A percentile compares a stretch with the other conserved stretches of the same genome.
These are phyloP conservation scores for Elaphurus davidianus DNA, from an alignment of 2,113 vertebrate genomes.

Conservation along the genomic window DNA sequence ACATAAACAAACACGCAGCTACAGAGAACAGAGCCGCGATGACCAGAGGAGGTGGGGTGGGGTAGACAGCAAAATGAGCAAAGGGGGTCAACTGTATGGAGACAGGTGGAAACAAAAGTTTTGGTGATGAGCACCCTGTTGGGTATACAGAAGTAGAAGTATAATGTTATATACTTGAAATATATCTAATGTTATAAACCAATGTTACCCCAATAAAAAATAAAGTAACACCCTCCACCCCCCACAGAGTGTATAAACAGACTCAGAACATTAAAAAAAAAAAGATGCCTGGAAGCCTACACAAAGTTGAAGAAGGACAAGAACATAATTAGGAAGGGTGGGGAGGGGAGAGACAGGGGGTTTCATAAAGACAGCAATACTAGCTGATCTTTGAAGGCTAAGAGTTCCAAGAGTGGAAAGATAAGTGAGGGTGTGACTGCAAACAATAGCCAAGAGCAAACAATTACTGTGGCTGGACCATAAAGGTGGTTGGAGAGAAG, in stretches of 20 bases:
- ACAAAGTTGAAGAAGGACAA: background rate
- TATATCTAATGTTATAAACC: background rate
- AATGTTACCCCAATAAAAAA: background rate
- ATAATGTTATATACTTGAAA: background rate
- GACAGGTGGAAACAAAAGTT: background rate
- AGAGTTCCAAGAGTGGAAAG: background rate
- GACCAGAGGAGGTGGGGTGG: background rate
- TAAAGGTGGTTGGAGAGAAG: background rate
- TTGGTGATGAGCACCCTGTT: background rate
- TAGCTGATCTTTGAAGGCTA: background rate
- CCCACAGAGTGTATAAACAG: background rate
- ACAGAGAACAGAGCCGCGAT: background rate
- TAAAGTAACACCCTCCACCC: background rate
- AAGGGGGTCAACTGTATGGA: background rate
- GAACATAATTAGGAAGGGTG: background rate
- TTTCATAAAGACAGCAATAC: background rate
- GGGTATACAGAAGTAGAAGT: background rate
- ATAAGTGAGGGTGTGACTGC: background rate
- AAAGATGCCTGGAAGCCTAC: background rate
- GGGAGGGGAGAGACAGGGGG: background rate
- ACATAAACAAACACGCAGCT: background rate
- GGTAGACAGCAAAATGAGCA: background rate
- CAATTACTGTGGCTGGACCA: too few relatives aligned
- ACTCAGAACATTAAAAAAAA: background rate
- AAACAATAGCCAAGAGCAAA: background rate